phyloP scores from a whole-genome alignment of 2,888 invertebrate genomes.

The Mythimna albipuncta region DNA sequence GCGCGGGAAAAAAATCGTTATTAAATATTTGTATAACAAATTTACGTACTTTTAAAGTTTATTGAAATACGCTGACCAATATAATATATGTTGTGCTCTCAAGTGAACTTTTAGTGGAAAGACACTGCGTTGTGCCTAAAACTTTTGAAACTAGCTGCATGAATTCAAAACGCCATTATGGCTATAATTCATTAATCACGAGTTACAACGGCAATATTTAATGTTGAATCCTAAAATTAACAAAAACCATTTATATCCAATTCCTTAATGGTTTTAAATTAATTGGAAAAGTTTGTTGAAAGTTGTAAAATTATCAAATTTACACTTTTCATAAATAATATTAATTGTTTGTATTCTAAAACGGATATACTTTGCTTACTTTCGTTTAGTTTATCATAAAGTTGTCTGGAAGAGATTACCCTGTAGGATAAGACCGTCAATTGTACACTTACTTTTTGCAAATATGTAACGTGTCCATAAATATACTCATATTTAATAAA shows the following conservation, averaged over 20 bases:
- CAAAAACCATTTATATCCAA: neutral
- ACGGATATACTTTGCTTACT: neutral
- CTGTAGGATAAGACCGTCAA: no score
- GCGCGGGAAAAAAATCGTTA: no score
- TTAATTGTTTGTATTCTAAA: neutral
- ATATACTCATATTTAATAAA: no score
- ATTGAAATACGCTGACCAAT: neutral
- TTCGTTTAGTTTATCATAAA: no score
- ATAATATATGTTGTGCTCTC: neutral
- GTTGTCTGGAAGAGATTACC: no score
- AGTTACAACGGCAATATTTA: neutral
- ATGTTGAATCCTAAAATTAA: neutral
- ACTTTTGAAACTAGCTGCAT: neutral
- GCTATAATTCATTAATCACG: neutral
- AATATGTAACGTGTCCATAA: no score
- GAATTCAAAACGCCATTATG: neutral
- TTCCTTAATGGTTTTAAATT: neutral
- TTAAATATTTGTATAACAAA: no score
- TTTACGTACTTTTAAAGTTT: neutral
- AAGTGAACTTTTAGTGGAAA: neutral
- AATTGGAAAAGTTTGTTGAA: conserved; percentile 1
- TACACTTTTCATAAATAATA: neutral
- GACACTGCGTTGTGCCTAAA: neutral
- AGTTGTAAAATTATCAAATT: neutral
- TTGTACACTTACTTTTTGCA: no score